Base-by-base conservation (phyloP, 2,113 vertebrate genomes). In the Lonchura striata region DNA sequence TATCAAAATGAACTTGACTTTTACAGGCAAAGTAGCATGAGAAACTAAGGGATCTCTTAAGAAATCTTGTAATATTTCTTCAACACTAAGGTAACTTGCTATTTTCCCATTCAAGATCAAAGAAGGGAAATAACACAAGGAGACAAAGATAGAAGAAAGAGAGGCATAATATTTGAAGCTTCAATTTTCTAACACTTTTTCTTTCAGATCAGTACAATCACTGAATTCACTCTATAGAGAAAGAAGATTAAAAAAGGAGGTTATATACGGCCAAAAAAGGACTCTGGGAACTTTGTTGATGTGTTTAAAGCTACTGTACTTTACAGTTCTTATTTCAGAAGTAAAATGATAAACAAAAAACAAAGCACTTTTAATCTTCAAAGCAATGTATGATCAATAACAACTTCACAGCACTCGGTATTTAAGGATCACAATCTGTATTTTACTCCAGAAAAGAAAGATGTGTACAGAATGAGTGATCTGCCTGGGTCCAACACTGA, bases 341-440 rank as follows among this genome's bases (percentile, higher is more conserved):
- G 57, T 89, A 92, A 91, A 95, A 91, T 19, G 54, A 87, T 82
- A 95, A 95, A 96, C 91, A 95, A 85, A 95, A 95, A 87, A 7
- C 93, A 97, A 95, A 94, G 94, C 54, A 41, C 82, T 90, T 94
- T 87, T 90, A 85, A 95, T 95, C 93, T 94, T 95, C 87, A 96
- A 91, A 95, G 91, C 68, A 24, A 33, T 4, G 15, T 50, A 77
- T 50, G 78, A 94, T 92, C 89, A 96, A 54, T 92, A 94, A 89
- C 57, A 94, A 87, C 93, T 95, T 94, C 86, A 89, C 6, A 87
- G 74, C 84, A 72, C 63, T 91, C 3, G 0, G 82, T 87, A 94
- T 30, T 76, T 70, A 74, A 87, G 84, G 47, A 92, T 59, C 54
- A 59, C 31, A 85, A 95, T 94, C 87, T 79, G 68, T 85, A 39